Evolutionary conservation across 2,888 invertebrate genomes (phyloP).

Genomic region (Cataglyphis cursor): DNA sequence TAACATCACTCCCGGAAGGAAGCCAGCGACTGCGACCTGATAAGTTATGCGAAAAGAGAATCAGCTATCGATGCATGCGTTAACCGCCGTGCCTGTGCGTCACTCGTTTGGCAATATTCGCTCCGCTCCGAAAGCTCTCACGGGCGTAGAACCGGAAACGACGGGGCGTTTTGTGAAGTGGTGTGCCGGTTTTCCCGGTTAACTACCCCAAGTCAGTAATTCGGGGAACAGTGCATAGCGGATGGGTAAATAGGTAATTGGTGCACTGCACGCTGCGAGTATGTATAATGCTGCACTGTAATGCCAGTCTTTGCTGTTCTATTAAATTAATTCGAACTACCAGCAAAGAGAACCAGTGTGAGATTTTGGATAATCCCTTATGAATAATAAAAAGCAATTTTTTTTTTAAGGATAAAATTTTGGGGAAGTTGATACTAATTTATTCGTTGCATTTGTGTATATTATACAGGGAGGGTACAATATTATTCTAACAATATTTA

Average conservation of each 20-base stretch:
- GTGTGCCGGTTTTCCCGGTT: not conserved
- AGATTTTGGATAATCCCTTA: not conserved
- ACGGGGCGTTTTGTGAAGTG: conserved; percentile 36
- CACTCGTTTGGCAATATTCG: conserved; percentile 7
- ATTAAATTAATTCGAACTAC: conserved; percentile 46
- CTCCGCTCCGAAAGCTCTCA: conserved; percentile 17
- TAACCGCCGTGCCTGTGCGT: conserved; percentile 18
- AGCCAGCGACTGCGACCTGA: conserved; percentile 34
- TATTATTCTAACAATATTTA: not conserved
- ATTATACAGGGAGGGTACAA: not conserved
- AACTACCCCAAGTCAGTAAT: conserved; percentile 43
- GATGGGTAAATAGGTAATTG: conserved; percentile 49
- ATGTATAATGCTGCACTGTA: conserved; percentile 33
- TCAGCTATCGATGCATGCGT: conserved; percentile 55
- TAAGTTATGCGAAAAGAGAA: conserved; percentile 71
- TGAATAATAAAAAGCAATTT: not conserved
- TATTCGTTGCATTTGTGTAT: not conserved
- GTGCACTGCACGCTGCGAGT: conserved; percentile 20
- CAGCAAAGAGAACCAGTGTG: not conserved
- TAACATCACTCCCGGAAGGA: conserved; percentile 25
- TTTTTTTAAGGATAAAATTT: not conserved
- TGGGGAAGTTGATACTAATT: not conserved
- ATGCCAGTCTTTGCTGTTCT: conserved; percentile 34
- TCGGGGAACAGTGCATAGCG: conserved; percentile 36
- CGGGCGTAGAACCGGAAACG: conserved; percentile 16